phyloP scores from a whole-genome alignment of 2,888 invertebrate species.

The Rhamphomyia laevipes region DNA sequence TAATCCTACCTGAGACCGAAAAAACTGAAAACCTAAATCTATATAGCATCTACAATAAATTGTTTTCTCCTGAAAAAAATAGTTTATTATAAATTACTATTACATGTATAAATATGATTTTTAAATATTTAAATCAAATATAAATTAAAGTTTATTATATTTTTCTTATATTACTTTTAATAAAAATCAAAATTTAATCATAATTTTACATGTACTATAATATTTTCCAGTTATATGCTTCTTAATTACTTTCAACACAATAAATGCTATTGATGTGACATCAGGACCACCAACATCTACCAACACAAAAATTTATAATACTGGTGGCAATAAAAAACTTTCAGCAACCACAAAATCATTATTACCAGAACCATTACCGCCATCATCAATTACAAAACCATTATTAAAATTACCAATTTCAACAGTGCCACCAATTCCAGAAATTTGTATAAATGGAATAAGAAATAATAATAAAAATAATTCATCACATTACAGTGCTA shows the following conservation, averaged over 20 bases:
- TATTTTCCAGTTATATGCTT: background rate
- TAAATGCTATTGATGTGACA: background rate
- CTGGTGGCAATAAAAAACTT: background rate
- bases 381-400: conserved; percentile 12
- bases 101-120: too few species aligned
- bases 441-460: conserved; percentile 32
- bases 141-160: too few species aligned
- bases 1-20: too few species aligned
- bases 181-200: too few species aligned
- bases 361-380: background rate
- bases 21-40: too few species aligned
- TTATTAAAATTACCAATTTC: conserved; percentile 7
- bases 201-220: too few species aligned
- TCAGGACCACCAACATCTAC: background rate
- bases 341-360: background rate
- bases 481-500: background rate
- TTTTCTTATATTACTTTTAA: too few species aligned
- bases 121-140: too few species aligned
- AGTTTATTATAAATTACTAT: too few species aligned
- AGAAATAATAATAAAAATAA: conserved; percentile 13
- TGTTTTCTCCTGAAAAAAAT: too few species aligned
- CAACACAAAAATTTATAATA: background rate
- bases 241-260: background rate
- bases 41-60: too few species aligned
- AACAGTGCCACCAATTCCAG: conserved; percentile 21